Conservation (phyloP, 1,140 invertebrate genomes). For the Onthophagus taurus region DNA sequence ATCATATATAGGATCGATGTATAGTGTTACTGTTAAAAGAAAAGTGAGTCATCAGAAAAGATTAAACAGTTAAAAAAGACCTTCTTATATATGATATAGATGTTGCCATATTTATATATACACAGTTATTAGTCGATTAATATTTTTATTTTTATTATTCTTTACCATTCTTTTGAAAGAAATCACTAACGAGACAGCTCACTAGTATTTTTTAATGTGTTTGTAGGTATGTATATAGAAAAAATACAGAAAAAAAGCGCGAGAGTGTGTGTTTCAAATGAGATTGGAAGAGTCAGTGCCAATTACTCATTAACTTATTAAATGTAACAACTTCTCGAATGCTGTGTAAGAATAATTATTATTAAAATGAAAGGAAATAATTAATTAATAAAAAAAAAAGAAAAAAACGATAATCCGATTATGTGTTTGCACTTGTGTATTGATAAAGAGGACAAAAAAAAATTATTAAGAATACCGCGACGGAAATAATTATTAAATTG, state of each 20-base stretch:
- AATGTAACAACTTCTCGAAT: conserved; percentile 32
- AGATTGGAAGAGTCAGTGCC: conserved; percentile 25
- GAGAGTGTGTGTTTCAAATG: too few relatives aligned
- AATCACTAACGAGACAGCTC: too few relatives aligned
- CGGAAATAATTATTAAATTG: too few relatives aligned
- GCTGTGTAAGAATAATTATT: conserved; percentile 30
- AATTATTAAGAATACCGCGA: too few relatives aligned
- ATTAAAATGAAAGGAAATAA: too few relatives aligned
- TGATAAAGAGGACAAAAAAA: conserved; percentile 27
- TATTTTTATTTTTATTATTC: conserved; percentile 18
- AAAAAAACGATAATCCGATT: too few relatives aligned
- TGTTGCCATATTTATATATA: conserved; percentile 26
- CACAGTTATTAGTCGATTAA: conserved; percentile 19
- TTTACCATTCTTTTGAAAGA: too few relatives aligned
- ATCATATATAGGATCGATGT: too few relatives aligned
- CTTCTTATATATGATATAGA: conserved; percentile 23
- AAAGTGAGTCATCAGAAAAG: conserved; percentile 9
- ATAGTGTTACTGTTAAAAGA: conserved; percentile 17
- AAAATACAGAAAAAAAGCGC: conserved; percentile 3
- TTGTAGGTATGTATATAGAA: conserved; percentile 27
- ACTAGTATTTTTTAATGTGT: conserved; percentile 22
- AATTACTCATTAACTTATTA: conserved; percentile 30
- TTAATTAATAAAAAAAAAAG: too few relatives aligned
- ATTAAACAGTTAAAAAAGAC: conserved; percentile 14
- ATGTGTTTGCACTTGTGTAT: conserved; percentile 36